Percentiles rank a stretch among this genome's conserved stretches.
These are phyloP conservation scores for Drosophila serrata DNA, from an alignment of 1,140 invertebrate species.

Conservation along the genomic window DNA sequence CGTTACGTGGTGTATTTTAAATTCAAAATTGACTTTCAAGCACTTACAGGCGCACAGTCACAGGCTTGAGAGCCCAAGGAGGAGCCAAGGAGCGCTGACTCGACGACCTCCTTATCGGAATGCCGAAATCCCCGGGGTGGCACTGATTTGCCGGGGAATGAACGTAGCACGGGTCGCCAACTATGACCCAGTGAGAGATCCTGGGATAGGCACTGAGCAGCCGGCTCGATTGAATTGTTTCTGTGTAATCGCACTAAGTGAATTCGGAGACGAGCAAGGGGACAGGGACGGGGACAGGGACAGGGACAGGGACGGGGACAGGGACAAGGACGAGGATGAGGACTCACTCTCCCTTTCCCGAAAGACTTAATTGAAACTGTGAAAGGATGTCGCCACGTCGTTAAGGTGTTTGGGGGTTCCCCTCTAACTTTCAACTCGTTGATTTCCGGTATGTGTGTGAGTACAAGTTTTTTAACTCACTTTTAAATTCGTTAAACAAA, in stretches of 20 bases:
- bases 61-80: neutral
- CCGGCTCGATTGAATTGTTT: conserved; percentile 36
- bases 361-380: conserved; percentile 27
- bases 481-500: conserved; percentile 7
- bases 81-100: conserved; percentile 31
- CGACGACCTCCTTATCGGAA: conserved; percentile 53
- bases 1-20: conserved; percentile 83
- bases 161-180: conserved; percentile 15
- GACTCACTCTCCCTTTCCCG: neutral
- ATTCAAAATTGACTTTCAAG: conserved; percentile 83
- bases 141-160: conserved; percentile 42
- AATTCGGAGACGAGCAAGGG: neutral
- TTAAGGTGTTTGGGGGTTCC: conserved; percentile 11
- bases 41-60: conserved; percentile 59
- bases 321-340: neutral
- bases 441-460: neutral
- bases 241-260: conserved; percentile 42
- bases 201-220: conserved; percentile 23
- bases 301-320: neutral
- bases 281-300: no score
- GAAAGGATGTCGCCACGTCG: conserved; percentile 14
- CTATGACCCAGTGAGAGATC: conserved; percentile 50
- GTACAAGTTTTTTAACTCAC: neutral
- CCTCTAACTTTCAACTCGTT: neutral
- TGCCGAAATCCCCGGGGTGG: conserved; percentile 42